Base-by-base conservation (phyloP, 2,113 vertebrate species). In the Tyrannus savana region DNA sequence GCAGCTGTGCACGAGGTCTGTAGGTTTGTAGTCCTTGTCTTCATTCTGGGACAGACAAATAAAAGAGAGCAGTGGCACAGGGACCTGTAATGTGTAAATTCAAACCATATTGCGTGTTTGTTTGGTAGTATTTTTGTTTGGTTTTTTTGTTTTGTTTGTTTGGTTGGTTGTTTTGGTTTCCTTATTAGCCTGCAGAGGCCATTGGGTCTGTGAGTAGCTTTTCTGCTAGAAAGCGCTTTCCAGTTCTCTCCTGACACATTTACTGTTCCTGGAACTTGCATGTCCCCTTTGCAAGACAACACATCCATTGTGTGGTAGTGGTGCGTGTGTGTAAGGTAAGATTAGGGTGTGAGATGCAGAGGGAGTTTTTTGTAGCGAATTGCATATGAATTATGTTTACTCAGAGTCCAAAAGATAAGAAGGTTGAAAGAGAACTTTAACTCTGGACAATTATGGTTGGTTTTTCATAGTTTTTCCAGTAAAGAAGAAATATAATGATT, bases 251-350 rank as follows among this genome's bases (percentile, higher is more conserved):
- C 55, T 58, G 59, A 18, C 8, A 14, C 3, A 14, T n/a, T 52
- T 73, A 3, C 44, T 28, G 2, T 58, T 46, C n/a, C 12, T 68
- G 35, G 21, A 69, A 67, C 35, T 59, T 84, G 6, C 5, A 5
- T 4, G 10, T 5, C 6, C 14, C 23, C 22, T 17, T 74, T 56
- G 37, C 16, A 84, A 63, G 31, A 9, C 56, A 56, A 3, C 0
- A 0, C 4, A 2, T 17, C 24, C 19, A 14, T 49, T 33, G 21
- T 52, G 31, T 28, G 21, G 9, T 14, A 13, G 24, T 13, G 12
- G 19, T 24, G 8, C 15, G 7, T 14, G 50, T 41, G 30, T 24
- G 5, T 15, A 46, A 80, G 21, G 13, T 47, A 35, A 64, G 39
- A 62, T 35, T 16, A 47, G 30, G 4, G 3, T 55, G 11, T 74